Conservation (phyloP, 1,140 invertebrate species). For the Drosophila kohkoa region DNA sequence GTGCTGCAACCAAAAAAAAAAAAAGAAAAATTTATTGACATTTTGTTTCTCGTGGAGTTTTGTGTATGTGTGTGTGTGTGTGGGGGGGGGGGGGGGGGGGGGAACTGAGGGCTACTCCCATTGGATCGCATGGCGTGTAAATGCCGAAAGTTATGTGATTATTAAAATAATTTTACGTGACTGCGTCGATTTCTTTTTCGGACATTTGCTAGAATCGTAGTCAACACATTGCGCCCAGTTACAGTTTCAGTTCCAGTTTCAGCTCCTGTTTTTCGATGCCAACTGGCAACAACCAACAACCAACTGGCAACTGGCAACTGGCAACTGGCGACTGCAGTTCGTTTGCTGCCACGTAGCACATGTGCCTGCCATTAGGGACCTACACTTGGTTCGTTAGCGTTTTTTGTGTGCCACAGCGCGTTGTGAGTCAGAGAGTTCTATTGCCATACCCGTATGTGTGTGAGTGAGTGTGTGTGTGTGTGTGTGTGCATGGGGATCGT, state of each 20-base stretch:
- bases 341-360: slow-evolving; percentile 79
- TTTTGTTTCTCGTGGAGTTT: slow-evolving; percentile 57
- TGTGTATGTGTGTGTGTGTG: no score
- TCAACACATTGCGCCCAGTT: slow-evolving; percentile 30
- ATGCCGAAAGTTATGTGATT: slow-evolving; percentile 83
- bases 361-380: slow-evolving; percentile 78
- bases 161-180: slow-evolving; percentile 83
- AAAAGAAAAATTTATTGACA: slow-evolving; percentile 68
- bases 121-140: slow-evolving; percentile 71
- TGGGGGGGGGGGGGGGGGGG: no score
- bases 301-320: slow-evolving; percentile 12
- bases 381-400: slow-evolving; percentile 80
- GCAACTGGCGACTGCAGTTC: slow-evolving; percentile 65
- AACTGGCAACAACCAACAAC: slow-evolving; percentile 11
- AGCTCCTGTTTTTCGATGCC: slow-evolving; percentile 13
- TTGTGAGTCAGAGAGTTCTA: slow-evolving; percentile 32
- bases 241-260: slow-evolving; percentile 21
- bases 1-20: slow-evolving; percentile 1
- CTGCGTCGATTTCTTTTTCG: slow-evolving; percentile 78
- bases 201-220: slow-evolving; percentile 49
- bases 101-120: slow-evolving; percentile 37
- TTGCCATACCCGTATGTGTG: slow-evolving; percentile 7
- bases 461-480: slow-evolving; percentile 1
- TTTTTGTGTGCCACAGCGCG: slow-evolving; percentile 63
- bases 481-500: slow-evolving; percentile 35